Evolutionary conservation across 1,140 invertebrate genomes (phyloP).

Genomic region (Idris sp.): DNA sequence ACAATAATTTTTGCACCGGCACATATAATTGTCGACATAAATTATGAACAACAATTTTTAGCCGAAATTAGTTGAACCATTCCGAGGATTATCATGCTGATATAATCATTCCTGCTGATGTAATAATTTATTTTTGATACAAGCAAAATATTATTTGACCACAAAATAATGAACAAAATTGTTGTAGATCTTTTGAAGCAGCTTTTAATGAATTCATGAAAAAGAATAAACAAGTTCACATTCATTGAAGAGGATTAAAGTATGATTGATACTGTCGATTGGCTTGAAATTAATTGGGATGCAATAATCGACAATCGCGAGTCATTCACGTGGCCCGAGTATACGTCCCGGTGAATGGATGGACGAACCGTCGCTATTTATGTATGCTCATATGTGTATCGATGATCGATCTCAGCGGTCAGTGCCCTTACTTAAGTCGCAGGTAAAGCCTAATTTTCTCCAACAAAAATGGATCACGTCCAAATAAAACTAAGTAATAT

Average conservation of each 20-base stretch:
- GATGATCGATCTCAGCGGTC: constrained; percentile 63
- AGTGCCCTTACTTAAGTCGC: constrained; percentile 38
- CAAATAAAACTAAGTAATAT: constrained; percentile 38
- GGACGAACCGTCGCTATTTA: constrained; percentile 56
- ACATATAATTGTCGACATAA: constrained; percentile 46
- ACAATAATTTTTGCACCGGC: constrained; percentile 51
- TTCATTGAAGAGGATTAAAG: background rate
- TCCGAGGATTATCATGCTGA: too few relatives aligned
- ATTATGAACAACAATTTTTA: constrained; percentile 46
- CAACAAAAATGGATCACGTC: constrained; percentile 38
- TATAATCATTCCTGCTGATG: too few relatives aligned
- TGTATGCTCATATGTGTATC: constrained; percentile 61
- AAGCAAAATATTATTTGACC: too few relatives aligned
- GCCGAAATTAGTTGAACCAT: constrained; percentile 28
- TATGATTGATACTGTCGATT: constrained; percentile 24
- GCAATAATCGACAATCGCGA: constrained; percentile 44
- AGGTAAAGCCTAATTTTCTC: constrained; percentile 43
- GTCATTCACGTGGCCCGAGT: constrained; percentile 50
- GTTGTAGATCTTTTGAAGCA: too few relatives aligned
- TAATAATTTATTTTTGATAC: too few relatives aligned
- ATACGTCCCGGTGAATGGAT: constrained; percentile 54
- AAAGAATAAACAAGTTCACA: background rate
- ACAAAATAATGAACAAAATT: too few relatives aligned
- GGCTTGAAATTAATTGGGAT: constrained; percentile 46
- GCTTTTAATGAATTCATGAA: too few relatives aligned